Percentiles rank a stretch among this genome's conserved stretches.
Evolutionary conservation across 2,888 invertebrate genomes (phyloP).

Genomic region (Hylaea fasciaria): DNA sequence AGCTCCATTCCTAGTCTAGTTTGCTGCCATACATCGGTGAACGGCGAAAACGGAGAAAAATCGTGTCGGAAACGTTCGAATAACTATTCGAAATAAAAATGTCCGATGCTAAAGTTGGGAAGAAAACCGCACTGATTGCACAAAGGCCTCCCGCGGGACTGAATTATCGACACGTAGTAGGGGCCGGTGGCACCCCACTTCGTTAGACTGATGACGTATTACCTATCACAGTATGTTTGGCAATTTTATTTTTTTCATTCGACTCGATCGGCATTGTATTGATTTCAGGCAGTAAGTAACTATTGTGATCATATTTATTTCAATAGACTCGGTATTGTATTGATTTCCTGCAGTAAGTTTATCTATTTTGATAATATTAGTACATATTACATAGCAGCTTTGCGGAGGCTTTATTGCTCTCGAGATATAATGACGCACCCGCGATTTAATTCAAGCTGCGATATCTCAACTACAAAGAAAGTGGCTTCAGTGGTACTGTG

Average conservation of each 20-base stretch:
- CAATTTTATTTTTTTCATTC: slow-evolving; percentile 7
- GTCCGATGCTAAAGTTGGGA: slow-evolving; percentile 58
- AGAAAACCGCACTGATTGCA: slow-evolving; percentile 82
- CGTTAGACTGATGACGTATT: slow-evolving; percentile 55
- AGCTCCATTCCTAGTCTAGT: no score
- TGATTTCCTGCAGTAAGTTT: no score
- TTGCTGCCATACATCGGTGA: neutral
- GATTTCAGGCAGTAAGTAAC: no score
- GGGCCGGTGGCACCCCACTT: slow-evolving; percentile 65
- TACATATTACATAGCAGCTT: no score
- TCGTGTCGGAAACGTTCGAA: slow-evolving; percentile 30
- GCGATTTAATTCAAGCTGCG: no score
- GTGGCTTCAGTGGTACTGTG: no score
- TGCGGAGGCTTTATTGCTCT: no score
- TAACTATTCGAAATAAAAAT: slow-evolving; percentile 62
- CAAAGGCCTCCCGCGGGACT: slow-evolving; percentile 79
- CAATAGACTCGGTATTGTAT: no score
- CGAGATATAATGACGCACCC: no score
- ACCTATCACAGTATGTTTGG: slow-evolving; percentile 20
- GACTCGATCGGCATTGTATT: neutral
- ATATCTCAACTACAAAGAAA: no score
- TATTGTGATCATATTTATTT: no score
- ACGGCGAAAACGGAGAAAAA: slow-evolving; percentile 15
- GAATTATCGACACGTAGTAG: slow-evolving; percentile 78
- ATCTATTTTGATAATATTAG: no score